A percentile compares a stretch with the other conserved stretches of the same genome.
phyloP scores from a whole-genome alignment of 2,113 vertebrate genomes.

The Panurus biarmicus region DNA sequence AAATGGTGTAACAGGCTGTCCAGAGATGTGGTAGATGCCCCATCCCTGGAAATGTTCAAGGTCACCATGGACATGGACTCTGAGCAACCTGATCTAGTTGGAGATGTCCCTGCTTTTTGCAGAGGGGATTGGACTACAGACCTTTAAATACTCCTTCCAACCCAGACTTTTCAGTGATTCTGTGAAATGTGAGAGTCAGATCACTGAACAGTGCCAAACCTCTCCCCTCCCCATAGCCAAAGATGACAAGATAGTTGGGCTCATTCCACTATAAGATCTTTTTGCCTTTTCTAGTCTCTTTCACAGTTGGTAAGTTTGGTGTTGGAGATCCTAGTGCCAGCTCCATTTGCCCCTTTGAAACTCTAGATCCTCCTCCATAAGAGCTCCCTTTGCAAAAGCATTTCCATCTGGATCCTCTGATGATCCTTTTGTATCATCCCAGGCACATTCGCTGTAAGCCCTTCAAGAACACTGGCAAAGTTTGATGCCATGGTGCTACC shows the following conservation, averaged over 20 bases:
- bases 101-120: not conserved
- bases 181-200: not conserved
- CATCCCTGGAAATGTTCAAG: not conserved
- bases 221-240: not conserved
- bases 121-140: not conserved
- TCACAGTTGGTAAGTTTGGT: not conserved
- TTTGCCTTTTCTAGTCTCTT: not conserved
- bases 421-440: not conserved
- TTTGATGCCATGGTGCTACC: not conserved
- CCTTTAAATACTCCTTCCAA: not conserved
- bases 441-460: not conserved
- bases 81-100: not conserved
- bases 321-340: not conserved
- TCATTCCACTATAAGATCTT: not conserved
- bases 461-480: not conserved
- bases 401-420: not conserved
- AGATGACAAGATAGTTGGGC: not conserved
- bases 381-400: not conserved
- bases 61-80: not conserved
- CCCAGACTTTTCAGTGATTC: not conserved
- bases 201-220: not conserved
- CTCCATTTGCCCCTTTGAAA: not conserved
- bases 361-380: not conserved
- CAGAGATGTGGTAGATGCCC: not conserved
- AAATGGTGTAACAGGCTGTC: not conserved